phyloP scores from a whole-genome alignment of 2,113 vertebrate species.

The Mungos mungo region DNA sequence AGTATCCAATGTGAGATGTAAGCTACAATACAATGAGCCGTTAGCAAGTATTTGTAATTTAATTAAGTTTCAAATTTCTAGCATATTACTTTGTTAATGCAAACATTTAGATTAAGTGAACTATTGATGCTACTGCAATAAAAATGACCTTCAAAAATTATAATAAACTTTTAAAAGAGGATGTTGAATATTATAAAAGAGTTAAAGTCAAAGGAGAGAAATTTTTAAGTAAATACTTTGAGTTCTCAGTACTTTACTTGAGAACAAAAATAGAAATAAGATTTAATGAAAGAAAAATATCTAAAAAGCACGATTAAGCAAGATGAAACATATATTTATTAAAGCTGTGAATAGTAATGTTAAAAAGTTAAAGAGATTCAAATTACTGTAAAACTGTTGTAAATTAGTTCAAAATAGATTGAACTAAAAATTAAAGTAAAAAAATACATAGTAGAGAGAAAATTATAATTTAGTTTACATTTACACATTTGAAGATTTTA shows the following conservation, averaged over 20 bases:
- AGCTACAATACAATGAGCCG: neutral
- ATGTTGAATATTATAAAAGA: neutral
- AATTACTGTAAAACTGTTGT: neutral
- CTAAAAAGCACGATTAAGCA: neutral
- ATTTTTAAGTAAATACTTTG: neutral
- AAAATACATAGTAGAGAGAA: neutral
- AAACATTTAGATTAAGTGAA: neutral
- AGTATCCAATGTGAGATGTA: neutral
- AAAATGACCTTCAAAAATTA: neutral
- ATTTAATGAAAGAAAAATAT: neutral
- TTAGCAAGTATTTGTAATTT: neutral
- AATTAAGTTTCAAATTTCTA: neutral
- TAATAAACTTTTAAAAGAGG: neutral
- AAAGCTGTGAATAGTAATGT: neutral
- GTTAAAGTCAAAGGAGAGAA: neutral
- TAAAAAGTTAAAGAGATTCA: neutral
- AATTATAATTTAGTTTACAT: neutral
- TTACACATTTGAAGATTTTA: neutral
- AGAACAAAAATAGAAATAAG: neutral
- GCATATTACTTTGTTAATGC: neutral
- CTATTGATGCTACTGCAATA: neutral
- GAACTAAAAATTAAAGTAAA: neutral
- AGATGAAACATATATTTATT: neutral
- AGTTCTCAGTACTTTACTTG: neutral
- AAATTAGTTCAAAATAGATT: neutral